Base-by-base conservation (phyloP, 2,888 invertebrate genomes). In the Tethea ocularis region DNA sequence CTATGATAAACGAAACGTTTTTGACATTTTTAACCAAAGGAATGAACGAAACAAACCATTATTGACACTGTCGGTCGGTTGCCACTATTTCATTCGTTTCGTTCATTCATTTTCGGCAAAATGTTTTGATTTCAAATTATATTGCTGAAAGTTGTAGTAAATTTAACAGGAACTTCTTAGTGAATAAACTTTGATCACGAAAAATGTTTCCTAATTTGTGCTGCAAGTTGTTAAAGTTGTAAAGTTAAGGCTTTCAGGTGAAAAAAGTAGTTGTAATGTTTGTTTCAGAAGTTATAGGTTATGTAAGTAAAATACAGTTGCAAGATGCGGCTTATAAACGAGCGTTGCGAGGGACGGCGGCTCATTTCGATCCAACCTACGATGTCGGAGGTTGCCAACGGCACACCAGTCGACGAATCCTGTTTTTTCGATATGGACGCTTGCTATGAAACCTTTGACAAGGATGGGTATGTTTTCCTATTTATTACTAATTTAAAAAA, bases 401-500 rank as follows among this genome's bases (percentile, higher is more conserved):
- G 82, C 57, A 70, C 81, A 59, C 75, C 83, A 84, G 83, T 89
- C 81, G 93, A 94, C 79, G 93, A 94, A 86, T 88, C 87, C 75
- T 92, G 93, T 88, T 93, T 93, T 82, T 86, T 90, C 88, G 94
- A 95, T 86, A 97, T 98, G 97, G 97, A 98, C 93, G 97, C 97
- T 83, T 98, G 98, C 91, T 97, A 97, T 88, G 95, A 96, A 78
- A 97, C 97, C 71, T 98, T 98, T 89, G 97, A 98, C 91, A 97
- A 97, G 88, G 97, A 98, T 91, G 95, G 96, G 96, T 97, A 94
- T 94, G 95, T 94, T 38, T n/a, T 38, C 7, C 0, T 13, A 33
- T 13, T 13, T 13, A 29, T 13, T 33, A 7, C 38, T 38, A 10
- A n/a, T 5, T n/a, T n/a, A 38, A n/a, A 5, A 22, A 29, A 51